Conservation (phyloP, 2,888 invertebrate species). For the Laothoe populi region DNA sequence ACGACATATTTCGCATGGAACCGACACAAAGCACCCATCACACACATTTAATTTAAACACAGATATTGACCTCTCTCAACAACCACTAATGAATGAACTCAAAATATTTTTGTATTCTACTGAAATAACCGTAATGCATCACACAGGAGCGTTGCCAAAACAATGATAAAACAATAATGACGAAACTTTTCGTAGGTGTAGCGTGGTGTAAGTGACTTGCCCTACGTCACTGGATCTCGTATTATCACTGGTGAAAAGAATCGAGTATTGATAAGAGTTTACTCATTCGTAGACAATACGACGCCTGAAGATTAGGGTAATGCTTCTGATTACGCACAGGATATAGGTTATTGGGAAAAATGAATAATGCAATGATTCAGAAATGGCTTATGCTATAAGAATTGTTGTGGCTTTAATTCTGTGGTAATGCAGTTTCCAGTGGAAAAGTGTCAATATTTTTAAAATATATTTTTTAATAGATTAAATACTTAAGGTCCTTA, state of each 20-base stretch:
- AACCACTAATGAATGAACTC: conserved; percentile 1
- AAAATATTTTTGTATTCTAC: conserved; percentile 12
- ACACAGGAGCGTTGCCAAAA: conserved; percentile 20
- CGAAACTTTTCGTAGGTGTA: background rate
- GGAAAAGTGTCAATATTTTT: background rate
- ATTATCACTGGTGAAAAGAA: conserved; percentile 10
- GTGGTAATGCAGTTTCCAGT: background rate
- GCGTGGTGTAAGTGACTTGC: background rate
- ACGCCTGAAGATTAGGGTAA: conserved; percentile 19
- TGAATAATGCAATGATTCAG: conserved; percentile 18
- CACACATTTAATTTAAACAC: conserved; percentile 62
- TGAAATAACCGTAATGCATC: conserved; percentile 19
- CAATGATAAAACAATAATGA: conserved; percentile 16
- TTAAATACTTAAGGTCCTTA: too few relatives aligned
- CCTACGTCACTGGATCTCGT: conserved; percentile 20
- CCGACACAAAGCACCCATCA: conserved; percentile 78
- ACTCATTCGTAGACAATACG: conserved; percentile 27
- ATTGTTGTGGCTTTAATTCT: background rate
- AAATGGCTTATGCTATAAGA: conserved; percentile 11
- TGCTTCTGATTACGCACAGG: conserved; percentile 14
- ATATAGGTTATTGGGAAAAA: conserved; percentile 13
- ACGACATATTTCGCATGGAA: conserved; percentile 78
- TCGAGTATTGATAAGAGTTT: conserved; percentile 9
- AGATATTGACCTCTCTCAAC: background rate
- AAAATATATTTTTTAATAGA: background rate